Evolutionary conservation across 2,797 vertebrate species (phyloP), one percentile per base, ranked within the genome.

Genomic region (Chaunax sp.): DNA sequence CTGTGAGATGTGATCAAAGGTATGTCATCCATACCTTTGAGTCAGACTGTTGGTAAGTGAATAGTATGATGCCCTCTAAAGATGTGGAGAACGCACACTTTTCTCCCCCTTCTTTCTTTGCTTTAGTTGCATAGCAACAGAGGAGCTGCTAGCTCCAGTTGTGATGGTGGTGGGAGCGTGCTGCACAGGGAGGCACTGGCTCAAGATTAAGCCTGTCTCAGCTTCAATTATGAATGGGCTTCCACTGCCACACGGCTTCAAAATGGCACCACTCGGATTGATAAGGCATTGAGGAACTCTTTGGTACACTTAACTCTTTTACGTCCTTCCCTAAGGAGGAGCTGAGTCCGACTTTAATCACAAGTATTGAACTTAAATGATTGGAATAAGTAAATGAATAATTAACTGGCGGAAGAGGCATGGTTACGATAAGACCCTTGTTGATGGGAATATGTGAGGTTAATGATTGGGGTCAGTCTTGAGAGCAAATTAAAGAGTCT

Each of bases 61-160:
- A 75, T 76, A 67, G 82, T 71, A 52, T 68, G 87, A 90, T 89
- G 84, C 83, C 89, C 89, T 89, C 87, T 83, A 84, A 91, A 91
- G 89, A 93, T 90, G 84, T 82, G 57, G 83, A 86, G 89, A 88
- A 88, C 76, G 72, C 82, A 85, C 84, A 81, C 66, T 87, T 88
- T 47, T 56, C 22, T 25, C 43, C 73, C 57, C 64, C 28, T 20
- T 54, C 68, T 75, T 75, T 91, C 88, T 84, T 90, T 87, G 87
- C 89, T 88, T 87, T 90, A 82, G 92, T 94, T 92, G 91, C 93
- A 92, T 94, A 93, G 93, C 93, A 94, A 93, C 93, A 93, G 92
- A 91, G 87, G 90, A 89, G 87, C 89, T 82, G 88, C 85, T 77
- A 80, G 90, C 90, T 92, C 83, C 91, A 92, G 90, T 91, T 86